phyloP scores from a whole-genome alignment of 2,888 invertebrate genomes.

The Ornithoptera alexandrae region DNA sequence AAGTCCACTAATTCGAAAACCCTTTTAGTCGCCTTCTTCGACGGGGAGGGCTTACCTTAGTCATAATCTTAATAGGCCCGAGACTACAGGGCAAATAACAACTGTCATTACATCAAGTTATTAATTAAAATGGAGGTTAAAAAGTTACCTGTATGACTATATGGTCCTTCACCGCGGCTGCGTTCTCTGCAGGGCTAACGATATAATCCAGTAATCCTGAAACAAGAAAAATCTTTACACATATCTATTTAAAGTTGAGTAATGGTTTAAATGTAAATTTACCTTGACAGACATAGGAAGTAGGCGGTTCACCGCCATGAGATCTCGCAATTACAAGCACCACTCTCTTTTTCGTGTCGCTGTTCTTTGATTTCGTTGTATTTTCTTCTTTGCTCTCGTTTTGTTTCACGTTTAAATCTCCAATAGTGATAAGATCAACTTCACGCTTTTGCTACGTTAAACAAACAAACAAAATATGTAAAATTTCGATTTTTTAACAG shows the following conservation, averaged over 20 bases:
- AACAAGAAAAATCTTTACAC: constrained; percentile 22
- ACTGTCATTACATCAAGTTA: too few species aligned
- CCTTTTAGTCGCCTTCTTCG: too few species aligned
- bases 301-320: constrained; percentile 96
- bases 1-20: too few species aligned
- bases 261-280: background rate
- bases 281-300: constrained; percentile 97
- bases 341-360: constrained; percentile 71
- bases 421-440: constrained; percentile 93
- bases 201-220: constrained; percentile 94
- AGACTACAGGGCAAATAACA: too few species aligned
- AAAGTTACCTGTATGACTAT: constrained; percentile 60
- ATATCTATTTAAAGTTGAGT: background rate
- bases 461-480: background rate
- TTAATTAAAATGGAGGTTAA: background rate
- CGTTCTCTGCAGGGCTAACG: constrained; percentile 86
- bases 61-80: too few species aligned
- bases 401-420: constrained; percentile 68
- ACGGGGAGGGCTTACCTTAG: too few species aligned
- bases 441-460: constrained; percentile 91
- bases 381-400: constrained; percentile 53
- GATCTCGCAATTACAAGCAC: constrained; percentile 93
- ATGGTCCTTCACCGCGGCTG: constrained; percentile 59
- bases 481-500: background rate
- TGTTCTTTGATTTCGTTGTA: constrained; percentile 75